phyloP scores from a whole-genome alignment of 2,113 vertebrate genomes.

The Ammodramus savannarum region DNA sequence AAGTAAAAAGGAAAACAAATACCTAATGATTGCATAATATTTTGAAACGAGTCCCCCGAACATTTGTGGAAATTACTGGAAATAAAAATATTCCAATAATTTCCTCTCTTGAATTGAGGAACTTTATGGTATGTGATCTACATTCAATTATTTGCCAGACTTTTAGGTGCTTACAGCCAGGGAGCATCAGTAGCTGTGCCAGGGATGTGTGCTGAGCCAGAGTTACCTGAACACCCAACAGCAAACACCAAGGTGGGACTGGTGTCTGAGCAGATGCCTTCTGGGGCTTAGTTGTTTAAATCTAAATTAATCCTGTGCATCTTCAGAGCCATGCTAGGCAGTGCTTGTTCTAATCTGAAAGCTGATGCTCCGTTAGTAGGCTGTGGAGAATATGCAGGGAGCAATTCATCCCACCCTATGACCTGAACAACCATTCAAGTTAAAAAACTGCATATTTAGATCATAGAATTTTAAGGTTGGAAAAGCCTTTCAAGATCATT shows the following conservation, averaged over 20 bases:
- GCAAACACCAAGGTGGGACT: background rate
- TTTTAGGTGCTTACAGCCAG: background rate
- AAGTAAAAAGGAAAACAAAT: background rate
- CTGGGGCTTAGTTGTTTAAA: background rate
- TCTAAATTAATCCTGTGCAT: background rate
- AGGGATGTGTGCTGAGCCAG: background rate
- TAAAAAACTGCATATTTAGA: background rate
- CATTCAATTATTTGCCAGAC: background rate
- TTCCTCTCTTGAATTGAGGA: background rate
- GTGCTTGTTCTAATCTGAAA: background rate
- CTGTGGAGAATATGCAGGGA: background rate
- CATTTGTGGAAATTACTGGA: background rate
- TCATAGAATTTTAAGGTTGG: background rate
- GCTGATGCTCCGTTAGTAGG: background rate
- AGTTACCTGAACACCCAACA: background rate
- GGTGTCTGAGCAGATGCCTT: background rate
- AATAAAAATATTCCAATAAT: background rate
- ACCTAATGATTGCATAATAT: background rate
- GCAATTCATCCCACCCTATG: background rate
- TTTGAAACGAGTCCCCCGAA: background rate
- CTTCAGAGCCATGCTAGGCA: background rate
- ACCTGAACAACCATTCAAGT: background rate
- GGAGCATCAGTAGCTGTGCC: background rate
- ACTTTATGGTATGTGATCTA: background rate
- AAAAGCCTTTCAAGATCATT: background rate